Evolutionary conservation across 2,113 vertebrate genomes (phyloP), one percentile per base, ranked within the genome.

Genomic region (Leucopternis melanops): DNA sequence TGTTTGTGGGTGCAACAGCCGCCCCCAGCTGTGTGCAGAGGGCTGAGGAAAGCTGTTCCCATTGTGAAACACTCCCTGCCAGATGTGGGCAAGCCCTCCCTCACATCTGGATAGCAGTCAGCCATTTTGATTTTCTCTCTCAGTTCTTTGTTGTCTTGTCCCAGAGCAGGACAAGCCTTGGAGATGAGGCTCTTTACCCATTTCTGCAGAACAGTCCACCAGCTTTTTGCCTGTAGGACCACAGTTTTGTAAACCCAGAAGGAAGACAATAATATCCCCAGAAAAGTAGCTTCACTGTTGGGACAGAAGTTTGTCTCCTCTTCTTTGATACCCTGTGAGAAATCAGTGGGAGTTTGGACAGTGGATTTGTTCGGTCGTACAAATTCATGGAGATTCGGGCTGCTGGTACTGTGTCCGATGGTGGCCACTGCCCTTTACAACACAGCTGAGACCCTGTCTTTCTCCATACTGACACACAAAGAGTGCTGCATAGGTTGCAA

Each of bases 1-100:
- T 94, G 95, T 95, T 96, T 96, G 83, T 61, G 86, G 91, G 86
- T 54, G 25, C 88, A 92, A 45, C 40, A 91, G 69, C 82, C 83
- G 0, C 92, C 88, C 75, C 73, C 84, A 90, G 86, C 57, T n/a
- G 1, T 88, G 81, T 80, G 87, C 84, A 0, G 1, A 92, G 71
- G 90, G 88, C 90, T 88, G 90, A 71, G 83, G 42, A 95, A 96
- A 80, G 82, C 72, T 65, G 52, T 40, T 94, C 42, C 72, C 69
- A 71, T 55, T 86, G 75, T 29, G 40, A 90, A 96, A 93, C 49
- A 20, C 63, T 88, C 93, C 59, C 67, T 78, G 88, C 92, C 95
- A 96, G 94, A 93, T 86, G 93, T 94, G 83, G 88, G 44, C 55
- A 90, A 94, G 63, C 42, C 69, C 22, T 90, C 65, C 38, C 45